phyloP scores from a whole-genome alignment of 2,888 invertebrate genomes.

The Xanthorhoe spadicearia region DNA sequence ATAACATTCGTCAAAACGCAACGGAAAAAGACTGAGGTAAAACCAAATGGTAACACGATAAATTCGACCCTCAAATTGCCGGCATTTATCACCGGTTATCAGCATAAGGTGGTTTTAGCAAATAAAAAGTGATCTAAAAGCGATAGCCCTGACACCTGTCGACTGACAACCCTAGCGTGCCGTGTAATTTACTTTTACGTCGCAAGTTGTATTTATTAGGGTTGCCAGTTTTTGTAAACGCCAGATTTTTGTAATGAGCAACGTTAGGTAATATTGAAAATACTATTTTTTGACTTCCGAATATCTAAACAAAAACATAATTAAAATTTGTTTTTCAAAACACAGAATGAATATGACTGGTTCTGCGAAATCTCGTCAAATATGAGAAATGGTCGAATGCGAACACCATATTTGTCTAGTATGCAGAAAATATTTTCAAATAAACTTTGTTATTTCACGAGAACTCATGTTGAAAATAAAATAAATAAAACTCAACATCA shows the following conservation, averaged over 20 bases:
- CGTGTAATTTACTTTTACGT: conserved; percentile 24
- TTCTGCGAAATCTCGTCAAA: too few relatives aligned
- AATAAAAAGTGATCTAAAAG: conserved; percentile 54
- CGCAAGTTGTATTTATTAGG: conserved; percentile 23
- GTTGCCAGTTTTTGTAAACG: conserved; percentile 16
- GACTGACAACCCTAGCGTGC: conserved; percentile 52
- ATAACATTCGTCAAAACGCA: too few relatives aligned
- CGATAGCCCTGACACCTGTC: conserved; percentile 44
- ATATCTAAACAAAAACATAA: too few relatives aligned
- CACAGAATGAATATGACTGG: too few relatives aligned
- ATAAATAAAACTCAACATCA: too few relatives aligned
- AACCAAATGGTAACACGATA: conserved; percentile 1
- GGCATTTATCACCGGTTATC: background rate
- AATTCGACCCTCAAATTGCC: background rate
- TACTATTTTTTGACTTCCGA: too few relatives aligned
- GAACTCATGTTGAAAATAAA: too few relatives aligned
- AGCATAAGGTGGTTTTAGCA: conserved; percentile 40
- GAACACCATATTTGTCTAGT: too few relatives aligned
- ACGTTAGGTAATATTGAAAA: background rate
- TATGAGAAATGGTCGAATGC: too few relatives aligned
- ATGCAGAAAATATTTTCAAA: too few relatives aligned
- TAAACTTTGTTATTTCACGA: too few relatives aligned
- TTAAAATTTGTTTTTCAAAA: too few relatives aligned
- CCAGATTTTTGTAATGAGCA: background rate
- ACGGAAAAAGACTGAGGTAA: background rate